Evolutionary conservation across 2,113 vertebrate genomes (phyloP).

Genomic region (Hystrix cristata): DNA sequence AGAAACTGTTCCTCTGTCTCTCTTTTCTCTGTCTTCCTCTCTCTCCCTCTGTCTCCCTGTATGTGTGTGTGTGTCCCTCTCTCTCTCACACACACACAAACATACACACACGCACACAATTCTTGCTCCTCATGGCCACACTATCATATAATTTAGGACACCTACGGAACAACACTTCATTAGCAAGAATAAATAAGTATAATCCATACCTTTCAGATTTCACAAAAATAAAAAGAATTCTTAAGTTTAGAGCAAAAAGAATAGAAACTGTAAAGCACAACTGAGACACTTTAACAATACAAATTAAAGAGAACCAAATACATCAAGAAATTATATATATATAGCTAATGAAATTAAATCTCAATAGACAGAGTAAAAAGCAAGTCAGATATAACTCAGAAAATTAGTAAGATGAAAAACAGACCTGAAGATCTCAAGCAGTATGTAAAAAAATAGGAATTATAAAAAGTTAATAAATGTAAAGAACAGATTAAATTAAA

Average conservation of each 20-base stretch:
- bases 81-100: background rate
- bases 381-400: background rate
- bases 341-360: conserved; percentile 26
- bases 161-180: background rate
- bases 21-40: background rate
- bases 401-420: background rate
- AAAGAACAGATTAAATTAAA: background rate
- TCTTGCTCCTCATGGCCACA: background rate
- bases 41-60: background rate
- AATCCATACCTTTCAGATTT: background rate
- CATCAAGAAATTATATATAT: background rate
- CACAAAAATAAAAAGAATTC: background rate
- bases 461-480: background rate
- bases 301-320: background rate
- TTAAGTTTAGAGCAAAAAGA: background rate
- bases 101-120: background rate
- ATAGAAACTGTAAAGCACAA: conserved; percentile 33
- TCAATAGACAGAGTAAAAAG: background rate
- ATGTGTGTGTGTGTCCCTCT: background rate
- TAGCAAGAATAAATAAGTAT: conserved; percentile 12
- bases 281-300: background rate
- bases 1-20: background rate
- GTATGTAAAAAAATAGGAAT: background rate
- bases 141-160: background rate
- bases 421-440: background rate